Evolutionary conservation across 2,797 vertebrate species (phyloP).

Genomic region (Aphelocoma californica): DNA sequence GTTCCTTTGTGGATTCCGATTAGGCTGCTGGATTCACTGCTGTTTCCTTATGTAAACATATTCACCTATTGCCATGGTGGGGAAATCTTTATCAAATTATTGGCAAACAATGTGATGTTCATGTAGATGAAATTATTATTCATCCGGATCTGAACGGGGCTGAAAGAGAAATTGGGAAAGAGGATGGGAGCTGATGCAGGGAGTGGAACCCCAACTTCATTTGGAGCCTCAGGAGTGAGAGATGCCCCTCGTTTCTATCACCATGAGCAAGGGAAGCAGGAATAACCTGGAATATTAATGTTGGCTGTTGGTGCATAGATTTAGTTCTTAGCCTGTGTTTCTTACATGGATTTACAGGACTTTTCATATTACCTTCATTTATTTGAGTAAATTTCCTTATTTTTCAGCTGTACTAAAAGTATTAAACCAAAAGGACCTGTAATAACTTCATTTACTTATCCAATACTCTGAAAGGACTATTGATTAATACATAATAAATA

Average conservation of each 20-base stretch:
- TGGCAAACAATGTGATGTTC: conserved; percentile 47
- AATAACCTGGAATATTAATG: neutral
- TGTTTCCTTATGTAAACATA: conserved; percentile 61
- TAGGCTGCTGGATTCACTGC: conserved; percentile 58
- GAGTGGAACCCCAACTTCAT: neutral
- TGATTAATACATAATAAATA: conserved; percentile 66
- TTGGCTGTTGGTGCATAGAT: neutral
- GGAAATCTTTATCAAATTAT: conserved; percentile 67
- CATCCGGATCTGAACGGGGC: neutral
- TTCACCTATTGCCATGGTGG: conserved; percentile 41
- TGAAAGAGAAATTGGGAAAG: neutral
- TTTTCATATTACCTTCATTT: neutral
- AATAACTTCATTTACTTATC: conserved; percentile 34
- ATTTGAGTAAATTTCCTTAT: neutral
- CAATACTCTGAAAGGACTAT: conserved; percentile 39
- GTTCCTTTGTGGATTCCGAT: conserved; percentile 70
- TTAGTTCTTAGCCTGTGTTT: neutral
- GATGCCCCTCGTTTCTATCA: neutral
- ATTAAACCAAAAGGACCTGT: neutral
- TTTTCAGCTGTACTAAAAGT: neutral
- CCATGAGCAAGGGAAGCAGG: neutral
- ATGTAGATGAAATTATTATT: conserved; percentile 31
- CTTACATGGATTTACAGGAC: neutral
- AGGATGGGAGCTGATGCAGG: neutral
- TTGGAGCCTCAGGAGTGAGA: neutral